Percentiles rank a stretch among this genome's conserved stretches.
phyloP scores from a whole-genome alignment of 2,113 vertebrate species.

The Grantiella picta region DNA sequence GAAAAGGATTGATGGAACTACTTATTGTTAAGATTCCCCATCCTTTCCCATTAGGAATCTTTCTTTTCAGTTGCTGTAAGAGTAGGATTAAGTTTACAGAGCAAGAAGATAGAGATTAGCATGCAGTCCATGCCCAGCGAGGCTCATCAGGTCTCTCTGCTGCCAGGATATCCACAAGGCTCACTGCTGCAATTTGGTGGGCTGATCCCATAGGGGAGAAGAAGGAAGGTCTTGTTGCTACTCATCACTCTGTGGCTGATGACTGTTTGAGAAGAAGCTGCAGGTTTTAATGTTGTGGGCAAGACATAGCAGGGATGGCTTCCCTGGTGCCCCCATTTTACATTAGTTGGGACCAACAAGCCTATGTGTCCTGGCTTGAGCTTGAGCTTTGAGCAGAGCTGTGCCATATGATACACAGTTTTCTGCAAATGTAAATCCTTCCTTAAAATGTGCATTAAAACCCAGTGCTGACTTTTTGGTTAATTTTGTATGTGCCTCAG shows the following conservation, averaged over 20 bases:
- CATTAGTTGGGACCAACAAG: background rate
- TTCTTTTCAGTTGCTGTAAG: background rate
- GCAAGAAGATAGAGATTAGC: background rate
- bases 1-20: background rate
- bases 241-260: background rate
- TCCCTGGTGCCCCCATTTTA: background rate
- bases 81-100: background rate
- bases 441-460: background rate
- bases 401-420: background rate
- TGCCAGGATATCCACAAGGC: background rate
- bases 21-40: conserved; percentile 11
- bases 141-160: background rate
- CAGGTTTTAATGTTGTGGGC: background rate
- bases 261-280: background rate
- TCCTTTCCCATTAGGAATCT: background rate
- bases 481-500: background rate
- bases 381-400: background rate
- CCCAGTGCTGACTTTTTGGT: background rate
- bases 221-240: background rate
- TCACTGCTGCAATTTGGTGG: accelerated
- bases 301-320: background rate
- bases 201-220: background rate
- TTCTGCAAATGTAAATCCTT: background rate
- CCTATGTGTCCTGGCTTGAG: accelerated
- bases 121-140: background rate